A percentile compares a stretch with the other conserved stretches of the same genome.
phyloP scores from a whole-genome alignment of 1,140 invertebrate species.

The Phthorimaea operculella region DNA sequence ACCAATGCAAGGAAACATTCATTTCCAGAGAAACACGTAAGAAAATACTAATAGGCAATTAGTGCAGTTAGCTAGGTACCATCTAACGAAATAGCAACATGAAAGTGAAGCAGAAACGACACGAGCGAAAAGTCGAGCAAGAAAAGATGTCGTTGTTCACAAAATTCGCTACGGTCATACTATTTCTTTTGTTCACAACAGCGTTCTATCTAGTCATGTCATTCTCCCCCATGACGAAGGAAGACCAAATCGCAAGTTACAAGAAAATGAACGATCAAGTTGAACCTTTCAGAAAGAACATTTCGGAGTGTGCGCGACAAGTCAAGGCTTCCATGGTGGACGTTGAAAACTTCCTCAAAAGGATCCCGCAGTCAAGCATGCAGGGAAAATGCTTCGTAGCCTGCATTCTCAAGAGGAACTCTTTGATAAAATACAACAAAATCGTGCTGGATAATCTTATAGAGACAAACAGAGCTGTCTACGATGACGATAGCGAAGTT shows the following conservation, averaged over 20 bases:
- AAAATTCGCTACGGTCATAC: slow-evolving; percentile 15
- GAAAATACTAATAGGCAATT: not conserved
- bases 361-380: slow-evolving; percentile 43
- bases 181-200: slow-evolving; percentile 21
- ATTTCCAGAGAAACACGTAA: not conserved
- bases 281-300: slow-evolving; percentile 52
- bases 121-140: slow-evolving; percentile 8
- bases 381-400: slow-evolving; percentile 61
- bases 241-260: slow-evolving; percentile 43
- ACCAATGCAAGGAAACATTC: not conserved
- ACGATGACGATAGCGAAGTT: slow-evolving; percentile 52
- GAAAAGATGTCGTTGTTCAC: slow-evolving; percentile 15
- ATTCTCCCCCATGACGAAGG: slow-evolving; percentile 41
- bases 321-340: slow-evolving; percentile 51
- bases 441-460: slow-evolving; percentile 38
- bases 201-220: slow-evolving; percentile 29
- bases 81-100: slow-evolving; percentile 12
- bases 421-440: slow-evolving; percentile 53
- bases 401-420: slow-evolving; percentile 53
- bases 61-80: not conserved
- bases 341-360: slow-evolving; percentile 53
- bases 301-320: slow-evolving; percentile 55
- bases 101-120: slow-evolving; percentile 15
- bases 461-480: slow-evolving; percentile 45
- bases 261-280: slow-evolving; percentile 50